These are phyloP conservation scores for Arenaria interpres DNA, from an alignment of 2,113 vertebrate species.

Conservation along the genomic window DNA sequence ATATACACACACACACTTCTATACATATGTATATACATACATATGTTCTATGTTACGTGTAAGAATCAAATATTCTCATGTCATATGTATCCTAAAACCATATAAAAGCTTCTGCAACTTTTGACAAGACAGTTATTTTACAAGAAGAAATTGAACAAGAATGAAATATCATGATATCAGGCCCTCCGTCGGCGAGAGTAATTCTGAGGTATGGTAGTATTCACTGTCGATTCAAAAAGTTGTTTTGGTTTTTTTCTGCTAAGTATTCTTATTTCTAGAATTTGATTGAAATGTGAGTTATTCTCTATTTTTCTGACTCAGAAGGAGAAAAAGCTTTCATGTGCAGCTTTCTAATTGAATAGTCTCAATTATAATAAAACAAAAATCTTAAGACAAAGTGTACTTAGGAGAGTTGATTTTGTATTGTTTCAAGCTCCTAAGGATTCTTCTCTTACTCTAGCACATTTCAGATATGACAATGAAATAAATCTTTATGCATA, in stretches of 20 bases:
- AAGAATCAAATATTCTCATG: neutral
- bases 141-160: neutral
- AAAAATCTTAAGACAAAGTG: conserved; percentile 58
- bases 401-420: conserved; percentile 56
- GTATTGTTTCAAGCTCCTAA: conserved; percentile 42
- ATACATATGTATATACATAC: too few species aligned
- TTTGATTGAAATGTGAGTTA: neutral
- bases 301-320: conserved; percentile 15
- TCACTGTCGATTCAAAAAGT: neutral
- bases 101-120: neutral
- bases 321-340: neutral
- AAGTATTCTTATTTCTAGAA: neutral
- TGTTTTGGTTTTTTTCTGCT: neutral
- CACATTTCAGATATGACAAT: conserved; percentile 51
- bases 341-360: conserved; percentile 25
- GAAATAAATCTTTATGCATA: conserved; percentile 4
- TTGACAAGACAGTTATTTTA: neutral
- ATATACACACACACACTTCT: neutral
- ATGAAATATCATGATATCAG: too few species aligned
- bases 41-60: neutral
- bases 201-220: neutral
- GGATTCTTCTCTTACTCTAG: conserved; percentile 22
- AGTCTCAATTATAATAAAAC: conserved; percentile 54
- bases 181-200: neutral
- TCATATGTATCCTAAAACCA: neutral